Evolutionary conservation across 2,888 invertebrate species (phyloP), one percentile per base, ranked within the genome.

Genomic region (Galerucella pusilla): DNA sequence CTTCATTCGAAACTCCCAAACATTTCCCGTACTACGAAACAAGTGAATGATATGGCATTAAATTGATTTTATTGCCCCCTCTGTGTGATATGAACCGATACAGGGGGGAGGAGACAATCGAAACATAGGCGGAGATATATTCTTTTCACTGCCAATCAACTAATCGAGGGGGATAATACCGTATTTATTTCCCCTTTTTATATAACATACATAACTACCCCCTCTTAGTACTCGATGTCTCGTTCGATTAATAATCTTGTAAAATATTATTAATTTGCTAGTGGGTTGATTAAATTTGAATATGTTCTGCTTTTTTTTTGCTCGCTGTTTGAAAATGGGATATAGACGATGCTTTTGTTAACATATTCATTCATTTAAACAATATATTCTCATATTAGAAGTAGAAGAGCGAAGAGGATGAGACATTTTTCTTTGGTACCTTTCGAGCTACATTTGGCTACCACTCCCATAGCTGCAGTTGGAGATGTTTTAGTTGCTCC

Each of bases 1-100:
- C 2, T 28, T 28, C 28, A 28, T 28, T 28, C 11, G n/a, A 52
- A 52, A 52, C 52, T 57, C 6, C 16, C 54, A 4, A n/a, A 65
- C 16, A 45, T 65, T 69, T 60, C 63, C 54, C 20, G 61, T 2
- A 66, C 70, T 66, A 63, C 42, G 79, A 77, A 81, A 81, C 80
- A 80, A 81, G 83, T 60, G 81, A 75, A 77, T 64, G 85, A 5
- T n/a, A 86, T 86, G 85, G 87, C 87, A 88, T 88, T 86, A 88
- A 88, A 88, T 88, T 88, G 88, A 88, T 87, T 88, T 88, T 87
- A 88, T 88, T 87, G 87, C 85, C 83, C 82, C 82, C 87, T 83
- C 86, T 84, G 83, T 79, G 78, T n/a, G n/a, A 78, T 82, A 80
- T 83, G 82, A 81, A 81, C 86, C 86, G 86, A 87, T 86, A 81